Base-by-base conservation (phyloP, 53 echinoderm and acorn worm genomes). In the Mesocentrotus franciscanus region DNA sequence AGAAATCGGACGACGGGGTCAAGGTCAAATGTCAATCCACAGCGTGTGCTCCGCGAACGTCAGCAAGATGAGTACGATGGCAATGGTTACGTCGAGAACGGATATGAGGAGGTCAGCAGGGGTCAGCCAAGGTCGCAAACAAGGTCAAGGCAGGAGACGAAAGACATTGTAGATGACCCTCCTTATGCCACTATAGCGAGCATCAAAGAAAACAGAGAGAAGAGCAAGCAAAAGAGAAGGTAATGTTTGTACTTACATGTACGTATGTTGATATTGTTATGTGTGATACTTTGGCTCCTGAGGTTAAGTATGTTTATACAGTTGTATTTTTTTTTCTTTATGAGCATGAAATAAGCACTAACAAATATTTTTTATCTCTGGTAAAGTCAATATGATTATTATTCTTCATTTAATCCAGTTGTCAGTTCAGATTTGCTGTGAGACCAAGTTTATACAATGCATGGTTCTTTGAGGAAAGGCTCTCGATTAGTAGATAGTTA, bases 121-220 rank as follows among this genome's bases (percentile, higher is more conserved):
- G 81, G 60, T 58, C 92, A 35, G 17, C 60, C 56, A 58, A 93
- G 92, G 76, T 78, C 93, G 2, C 85, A 85, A 14, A 16, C 11
- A n/a, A 58, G 93, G 93, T 94, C 95, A 85, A 66, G 70, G 42
- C 66, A 55, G 49, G 83, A 15, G 42, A 79, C 83, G 32, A 58
- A 39, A 85, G 97, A 96, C 18, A 92, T 95, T 72, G 49, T 89
- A 5, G 96, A 96, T 55, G 96, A 95, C 27, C 78, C 95, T 57
- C 96, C 96, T 0, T 97, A 97, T 92, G 97, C 97, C 58, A 97
- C 97, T 17, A 96, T 97, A 42, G 96, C 95, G 17, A 96, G 95
- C 75, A 95, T 97, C 61, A 96, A 79, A 56, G 68, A 91, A 76
- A 97, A 95, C 60, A 95, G 96, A n/a, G 95, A 95, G 87, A 91